Base-by-base conservation (phyloP, 2,797 vertebrate species). In the Liasis olivaceus region DNA sequence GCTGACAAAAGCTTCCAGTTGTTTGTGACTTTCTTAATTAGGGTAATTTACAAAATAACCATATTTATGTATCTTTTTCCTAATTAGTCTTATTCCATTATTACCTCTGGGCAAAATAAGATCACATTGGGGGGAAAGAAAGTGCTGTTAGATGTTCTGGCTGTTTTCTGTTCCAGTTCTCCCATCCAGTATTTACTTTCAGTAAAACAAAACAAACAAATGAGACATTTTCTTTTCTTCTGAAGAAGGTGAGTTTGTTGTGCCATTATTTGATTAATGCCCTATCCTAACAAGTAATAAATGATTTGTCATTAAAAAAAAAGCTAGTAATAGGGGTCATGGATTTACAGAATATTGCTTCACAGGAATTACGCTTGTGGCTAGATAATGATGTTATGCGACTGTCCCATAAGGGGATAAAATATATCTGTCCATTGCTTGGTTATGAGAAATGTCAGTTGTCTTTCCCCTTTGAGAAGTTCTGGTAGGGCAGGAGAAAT, bases 11-110 rank as follows among this genome's bases (percentile, higher is more conserved):
- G 9, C 47, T 95, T 90, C 64, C 63, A 91, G 63, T 89, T 95
- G 89, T 62, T 64, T 87, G n/a, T 66, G 14, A 81, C n/a, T 28
- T 22, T 88, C 13, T 88, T 92, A 4, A 92, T n/a, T 95, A 64
- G 93, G 59, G 42, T 88, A 94, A 58, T 1, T 89, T 26, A 62
- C 28, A 59, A 93, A 85, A 85, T 88, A 12, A 20, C 13, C 56
- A 20, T 0, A 92, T 94, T 28, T 62, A 11, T 3, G 2, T 7
- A 90, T 93, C 56, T 85, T 1, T 42, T 95, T 24, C 17, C 28
- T 85, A 24, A 0, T 8, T 89, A 90, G 47, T 86, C 42, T 54
- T 93, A 90, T 81, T 84, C 84, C 28, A 56, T 85, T 95, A 85
- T 3, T 88, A 2, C 22, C 87, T 69, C 42, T 0, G 11, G 66